These are phyloP conservation scores for Zeuzera pyrina DNA, from an alignment of 2,888 invertebrate genomes.

Conservation along the genomic window DNA sequence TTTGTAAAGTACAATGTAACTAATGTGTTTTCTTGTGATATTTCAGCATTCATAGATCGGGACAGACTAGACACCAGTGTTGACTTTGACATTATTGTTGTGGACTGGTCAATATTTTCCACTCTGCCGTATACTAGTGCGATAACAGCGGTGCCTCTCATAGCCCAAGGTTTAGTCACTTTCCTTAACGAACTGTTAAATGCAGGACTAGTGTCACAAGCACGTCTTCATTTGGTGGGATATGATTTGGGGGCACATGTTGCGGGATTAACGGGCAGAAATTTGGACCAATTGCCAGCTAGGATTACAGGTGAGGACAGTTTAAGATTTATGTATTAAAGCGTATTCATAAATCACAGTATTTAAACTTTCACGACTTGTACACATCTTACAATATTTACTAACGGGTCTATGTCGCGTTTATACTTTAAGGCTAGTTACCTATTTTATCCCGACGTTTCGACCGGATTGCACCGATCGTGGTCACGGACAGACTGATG, in stretches of 20 bases:
- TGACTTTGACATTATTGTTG: not conserved
- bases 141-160: not conserved
- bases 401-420: no score
- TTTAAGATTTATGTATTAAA: no score
- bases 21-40: no score
- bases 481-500: no score
- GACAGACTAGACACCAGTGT: no score
- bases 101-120: not conserved
- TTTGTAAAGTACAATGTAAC: no score
- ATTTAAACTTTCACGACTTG: no score
- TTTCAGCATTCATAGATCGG: not conserved
- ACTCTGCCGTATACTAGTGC: not conserved
- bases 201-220: conserved; percentile 9
- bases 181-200: conserved; percentile 19
- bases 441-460: no score
- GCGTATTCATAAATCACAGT: no score
- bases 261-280: conserved; percentile 33
- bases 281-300: conserved; percentile 19
- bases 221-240: conserved; percentile 34
- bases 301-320: conserved; percentile 40
- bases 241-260: conserved; percentile 46
- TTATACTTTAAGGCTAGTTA: no score
- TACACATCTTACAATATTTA: no score
- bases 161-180: conserved; percentile 20
- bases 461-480: no score